phyloP scores from a whole-genome alignment of 2,113 vertebrate genomes.

The Saccopteryx leptura region DNA sequence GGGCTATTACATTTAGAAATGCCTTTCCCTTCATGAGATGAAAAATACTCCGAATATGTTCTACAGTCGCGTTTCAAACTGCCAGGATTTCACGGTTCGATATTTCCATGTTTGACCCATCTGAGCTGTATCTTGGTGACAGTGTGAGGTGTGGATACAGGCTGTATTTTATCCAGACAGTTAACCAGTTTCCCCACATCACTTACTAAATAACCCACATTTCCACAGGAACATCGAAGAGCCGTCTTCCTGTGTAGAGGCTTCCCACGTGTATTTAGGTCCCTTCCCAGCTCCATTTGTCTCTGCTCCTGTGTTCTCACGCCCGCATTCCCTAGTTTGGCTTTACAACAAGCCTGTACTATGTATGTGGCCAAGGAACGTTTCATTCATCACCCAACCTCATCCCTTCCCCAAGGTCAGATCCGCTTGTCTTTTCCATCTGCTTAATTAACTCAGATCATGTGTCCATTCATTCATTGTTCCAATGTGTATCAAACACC shows the following conservation, averaged over 20 bases:
- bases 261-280: neutral
- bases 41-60: neutral
- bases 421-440: neutral
- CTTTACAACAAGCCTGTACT: neutral
- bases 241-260: neutral
- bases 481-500: neutral
- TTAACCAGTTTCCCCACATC: neutral
- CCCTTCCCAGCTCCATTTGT: too few species aligned
- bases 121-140: neutral
- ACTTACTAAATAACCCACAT: neutral
- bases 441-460: neutral
- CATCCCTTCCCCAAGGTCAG: neutral
- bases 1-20: neutral
- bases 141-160: neutral
- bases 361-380: neutral
- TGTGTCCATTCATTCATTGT: neutral
- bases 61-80: neutral
- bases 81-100: neutral
- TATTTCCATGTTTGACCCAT: neutral
- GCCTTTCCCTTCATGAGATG: neutral
- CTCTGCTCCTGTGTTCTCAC: neutral
- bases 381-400: neutral
- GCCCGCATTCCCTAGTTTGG: neutral
- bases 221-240: neutral
- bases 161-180: neutral